These are phyloP conservation scores for Leptocoma aspasia DNA, from an alignment of 2,113 vertebrate genomes.

Conservation along the genomic window DNA sequence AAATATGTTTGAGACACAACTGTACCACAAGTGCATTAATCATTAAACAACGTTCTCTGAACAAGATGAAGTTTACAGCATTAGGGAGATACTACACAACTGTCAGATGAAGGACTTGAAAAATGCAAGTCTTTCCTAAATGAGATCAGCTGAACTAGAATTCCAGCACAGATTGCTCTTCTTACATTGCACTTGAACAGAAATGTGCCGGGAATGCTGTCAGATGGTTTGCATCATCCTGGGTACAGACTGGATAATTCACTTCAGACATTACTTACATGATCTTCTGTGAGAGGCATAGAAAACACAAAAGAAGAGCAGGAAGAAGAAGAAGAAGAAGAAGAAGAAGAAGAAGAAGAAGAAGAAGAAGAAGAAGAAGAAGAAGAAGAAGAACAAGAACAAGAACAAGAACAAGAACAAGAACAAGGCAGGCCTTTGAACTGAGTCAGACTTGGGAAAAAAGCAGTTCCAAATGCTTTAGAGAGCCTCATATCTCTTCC, in stretches of 20 bases:
- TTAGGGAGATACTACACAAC: neutral
- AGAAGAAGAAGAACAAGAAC: neutral
- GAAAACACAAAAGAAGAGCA: neutral
- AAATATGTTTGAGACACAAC: neutral
- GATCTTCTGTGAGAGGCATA: neutral
- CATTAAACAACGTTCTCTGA: neutral
- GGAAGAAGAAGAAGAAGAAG: neutral
- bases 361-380: neutral
- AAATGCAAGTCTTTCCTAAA: neutral
- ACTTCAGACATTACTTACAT: neutral
- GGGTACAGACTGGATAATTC: neutral
- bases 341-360: neutral
- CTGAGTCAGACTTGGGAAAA: neutral
- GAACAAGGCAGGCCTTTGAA: neutral
- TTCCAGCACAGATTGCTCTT: neutral
- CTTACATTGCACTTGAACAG: neutral
- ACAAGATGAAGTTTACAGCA: rapidly evolving
- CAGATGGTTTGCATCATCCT: rapidly evolving
- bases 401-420: neutral
- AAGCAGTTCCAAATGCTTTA: neutral
- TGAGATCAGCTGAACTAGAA: neutral
- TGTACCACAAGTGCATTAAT: neutral
- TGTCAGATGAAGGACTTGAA: neutral
- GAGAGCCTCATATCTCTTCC: neutral
- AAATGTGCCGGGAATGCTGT: neutral